Evolutionary conservation across 2,888 invertebrate species (phyloP), one percentile per base, ranked within the genome.

Genomic region (Drosophila conformis): DNA sequence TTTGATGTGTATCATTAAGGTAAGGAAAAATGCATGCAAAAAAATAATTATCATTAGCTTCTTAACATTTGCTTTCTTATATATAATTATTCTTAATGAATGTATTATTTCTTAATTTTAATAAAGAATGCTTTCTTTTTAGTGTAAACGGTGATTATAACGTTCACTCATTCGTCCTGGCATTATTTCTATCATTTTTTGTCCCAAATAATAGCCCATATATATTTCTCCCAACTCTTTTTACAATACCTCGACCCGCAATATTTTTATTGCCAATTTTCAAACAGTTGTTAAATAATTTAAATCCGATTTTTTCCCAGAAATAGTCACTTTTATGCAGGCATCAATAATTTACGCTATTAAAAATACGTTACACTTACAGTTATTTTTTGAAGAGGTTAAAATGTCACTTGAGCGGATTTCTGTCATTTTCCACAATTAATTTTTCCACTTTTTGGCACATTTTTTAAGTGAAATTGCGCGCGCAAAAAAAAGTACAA

Each of bases 351-450:
- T 85, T 73, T 75, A 68, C 4, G 1, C 11, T 33, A 27, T 27
- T 15, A 42, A 62, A 90, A 87, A 90, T 75, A 79, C 90, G 89
- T 90, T 90, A 89, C 79, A 68, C 57, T n/a, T 36, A 25, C 46
- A 46, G 46, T 25, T 36, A n/a, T 53, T 51, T 59, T 61, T 46
- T 36, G 51, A 87, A 87, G 80, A 87, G 87, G 90, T 90, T 87
- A 84, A 84, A 84, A 87, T 89, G 90, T 87, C 90, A 90, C 78
- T 80, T 89, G 77, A 87, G 82, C 85, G 61, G 85, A 89, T 87
- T 85, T 63, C 11, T 11, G 21, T 67, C 18, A 68, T 67, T 76
- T 78, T 58, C 25, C 31, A 31, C 81, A 77, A 72, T 77, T 75
- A 67, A 52, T 73, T 73, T 80, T 73, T 49, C 21, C 62, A 40